Evolutionary conservation across 2,797 vertebrate genomes (phyloP).

Genomic region (Sebastes steindachneri): DNA sequence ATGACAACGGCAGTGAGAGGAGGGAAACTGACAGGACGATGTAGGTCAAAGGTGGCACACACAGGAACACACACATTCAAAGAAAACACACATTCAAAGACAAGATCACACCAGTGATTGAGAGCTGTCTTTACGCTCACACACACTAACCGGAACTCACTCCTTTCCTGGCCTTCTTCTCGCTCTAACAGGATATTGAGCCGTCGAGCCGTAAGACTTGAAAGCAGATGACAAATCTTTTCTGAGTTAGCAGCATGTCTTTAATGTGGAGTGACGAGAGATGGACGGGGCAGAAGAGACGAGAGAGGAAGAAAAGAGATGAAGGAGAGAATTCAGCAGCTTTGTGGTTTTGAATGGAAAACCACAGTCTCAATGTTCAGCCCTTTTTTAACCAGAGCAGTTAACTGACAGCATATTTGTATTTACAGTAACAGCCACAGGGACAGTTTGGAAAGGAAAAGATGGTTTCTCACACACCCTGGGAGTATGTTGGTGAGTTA

Average conservation of each 20-base stretch:
- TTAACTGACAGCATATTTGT: slow-evolving; percentile 55
- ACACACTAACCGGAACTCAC: neutral
- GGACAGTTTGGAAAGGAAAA: slow-evolving; percentile 23
- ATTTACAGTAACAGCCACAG: slow-evolving; percentile 44
- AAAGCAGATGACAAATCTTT: slow-evolving; percentile 57
- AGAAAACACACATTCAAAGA: neutral
- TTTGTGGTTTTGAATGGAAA: slow-evolving; percentile 83
- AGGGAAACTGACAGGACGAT: neutral
- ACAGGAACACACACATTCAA: neutral
- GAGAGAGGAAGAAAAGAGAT: slow-evolving; percentile 19
- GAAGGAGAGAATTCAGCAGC: slow-evolving; percentile 70
- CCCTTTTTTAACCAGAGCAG: slow-evolving; percentile 40
- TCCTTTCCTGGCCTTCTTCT: neutral
- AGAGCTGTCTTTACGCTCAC: neutral
- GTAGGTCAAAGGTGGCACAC: slow-evolving; percentile 37
- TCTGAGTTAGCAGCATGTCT: slow-evolving; percentile 63
- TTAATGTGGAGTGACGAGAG: slow-evolving; percentile 45
- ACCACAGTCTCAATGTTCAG: slow-evolving; percentile 46
- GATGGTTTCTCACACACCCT: neutral
- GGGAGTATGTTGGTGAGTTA: slow-evolving; percentile 13
- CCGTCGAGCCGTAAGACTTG: slow-evolving; percentile 37
- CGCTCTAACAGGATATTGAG: slow-evolving; percentile 38
- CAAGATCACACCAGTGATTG: neutral
- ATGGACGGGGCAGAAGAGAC: slow-evolving; percentile 14
- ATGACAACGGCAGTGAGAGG: slow-evolving; percentile 18